Evolutionary conservation across 2,888 invertebrate species (phyloP), one percentile per base, ranked within the genome.

Genomic region (Ischnura elegans): DNA sequence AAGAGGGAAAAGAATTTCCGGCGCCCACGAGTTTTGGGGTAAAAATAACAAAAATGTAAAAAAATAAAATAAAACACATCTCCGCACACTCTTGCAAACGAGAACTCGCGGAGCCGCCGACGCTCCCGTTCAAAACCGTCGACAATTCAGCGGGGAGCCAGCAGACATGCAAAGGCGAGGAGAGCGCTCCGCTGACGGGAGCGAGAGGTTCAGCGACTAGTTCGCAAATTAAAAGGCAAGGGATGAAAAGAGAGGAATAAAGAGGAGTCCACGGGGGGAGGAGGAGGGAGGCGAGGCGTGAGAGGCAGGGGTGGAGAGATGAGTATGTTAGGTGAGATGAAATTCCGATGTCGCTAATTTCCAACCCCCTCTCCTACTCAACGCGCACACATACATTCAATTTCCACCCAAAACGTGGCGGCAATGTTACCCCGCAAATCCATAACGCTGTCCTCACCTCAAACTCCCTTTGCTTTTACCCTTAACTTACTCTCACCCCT

Each of bases 271-370:
- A n/a, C n/a, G n/a, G 61, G 61, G 61, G 61, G 61, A 6, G n/a
- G 61, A 61, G 61, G 61, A 61, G 61, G 25, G 25, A 8, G n/a
- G n/a, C 61, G n/a, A 8, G 13, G 61, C 25, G 61, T 25, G 61
- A n/a, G 6, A 61, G 61, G 61, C 0, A 61, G n/a, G 51, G 2
- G 51, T 6, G 51, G 51, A 51, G 2, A 51, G 51, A 51, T 19
- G 51, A 51, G 51, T 10, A 8, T 19, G 16, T 51, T 47, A 42
- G 43, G 43, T 66, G 61, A n/a, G 61, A 43, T 36, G 36, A 42
- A 36, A 90, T 90, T 90, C 90, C 90, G 90, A 61, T 43, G 90
- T 61, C 61, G 61, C 42, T 90, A 90, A 90, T 90, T 61, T 66
- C 90, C 90, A 90, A 42, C 61, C 61, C n/a, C 13, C 13, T 51